Evolutionary conservation across 64 coral and sea anemone genomes (phyloP), one percentile per base, ranked within the genome.

Genomic region (Stichodactyla helianthus): DNA sequence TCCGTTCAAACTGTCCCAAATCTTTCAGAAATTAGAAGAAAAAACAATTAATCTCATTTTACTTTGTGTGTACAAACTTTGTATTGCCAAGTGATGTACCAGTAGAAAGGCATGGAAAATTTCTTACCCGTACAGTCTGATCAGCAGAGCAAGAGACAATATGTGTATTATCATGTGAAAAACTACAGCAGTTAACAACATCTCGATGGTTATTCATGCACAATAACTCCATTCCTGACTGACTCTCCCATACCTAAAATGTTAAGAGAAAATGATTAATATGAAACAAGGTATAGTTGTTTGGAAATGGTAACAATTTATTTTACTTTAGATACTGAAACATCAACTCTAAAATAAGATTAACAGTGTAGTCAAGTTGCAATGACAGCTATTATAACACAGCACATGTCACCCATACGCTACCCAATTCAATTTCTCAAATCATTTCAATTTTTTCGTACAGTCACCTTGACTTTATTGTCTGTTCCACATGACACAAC

Each of bases 401-500:
- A 58, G 55, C 55, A 2, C 7, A 57, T 57, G 55, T 2, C 55
- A 57, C 55, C 55, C 55, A 57, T 2, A 57, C 1, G 28, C 28
- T 31, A 31, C 28, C 28, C 28, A 31, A 31, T 31, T 31, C 28
- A 31, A 31, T 57, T 57, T 7, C 2, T 57, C 55, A 7, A 10
- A 57, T 57, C 55, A 84, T 53, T 54, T 52, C 78, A 4, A n/a
- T 67, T 67, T 11, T 71, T 71, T 28, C n/a, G 0, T 7, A 68
- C 15, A 68, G 16, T 70, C 55, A 96, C 94, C 91, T 96, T 96
- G 0, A 96, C 94, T 84, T 83, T 87, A 65, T 90, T 89, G 35
- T 96, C 94, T 31, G 94, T 83, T 35, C 94, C 91, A 86, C 94
- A 96, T 25, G 94, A 96, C 25, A 96, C 94, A 84, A 96, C 94